Base-by-base conservation (phyloP, 2,797 vertebrate species). In the Otus scops region DNA sequence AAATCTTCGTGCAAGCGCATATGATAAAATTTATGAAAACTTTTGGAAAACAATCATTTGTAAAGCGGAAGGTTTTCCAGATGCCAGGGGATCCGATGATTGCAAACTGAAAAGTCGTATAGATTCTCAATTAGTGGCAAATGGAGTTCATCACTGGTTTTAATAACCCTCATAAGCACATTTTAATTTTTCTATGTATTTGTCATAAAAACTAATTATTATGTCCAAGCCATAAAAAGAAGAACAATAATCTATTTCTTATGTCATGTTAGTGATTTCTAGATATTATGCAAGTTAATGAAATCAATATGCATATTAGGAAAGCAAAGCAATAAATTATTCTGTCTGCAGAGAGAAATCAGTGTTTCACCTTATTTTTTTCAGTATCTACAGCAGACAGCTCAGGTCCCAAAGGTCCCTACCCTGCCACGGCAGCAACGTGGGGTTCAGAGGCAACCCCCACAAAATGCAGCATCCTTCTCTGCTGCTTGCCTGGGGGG, bases 371-470 rank as follows among this genome's bases (percentile, higher is more conserved):
- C 12, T 9, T 26, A 5, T 12, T 26, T 27, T 30, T 48, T 16
- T 6, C n/a, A 7, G 39, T 6, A 6, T 20, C 38, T 21, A 0
- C 60, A 43, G 28, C 56, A 51, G 75, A 8, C 3, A 27, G 18
- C 54, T 14, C 22, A 3, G 86, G 34, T 30, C 60, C 10, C 0
- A 1, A 3, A 20, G 43, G 61, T 26, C 43, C 68, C 45, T 43
- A 2, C 0, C 22, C 6, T 8, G 26, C 4, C 15, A 0, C 2
- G 28, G 5, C 61, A 7, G 34, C 48, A 1, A 1, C 0, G 16
- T 3, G 2, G 50, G 13, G 36, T 1, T 18, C 50, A 9, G 67
- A 5, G 30, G 45, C 11, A 6, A 11, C 43, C 10, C 36, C 1
- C 2, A 8, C 2, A 22, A 26, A 17, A 27, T 2, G 32, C 32